Evolutionary conservation across 2,888 invertebrate genomes (phyloP).

Genomic region (Helleia helle): DNA sequence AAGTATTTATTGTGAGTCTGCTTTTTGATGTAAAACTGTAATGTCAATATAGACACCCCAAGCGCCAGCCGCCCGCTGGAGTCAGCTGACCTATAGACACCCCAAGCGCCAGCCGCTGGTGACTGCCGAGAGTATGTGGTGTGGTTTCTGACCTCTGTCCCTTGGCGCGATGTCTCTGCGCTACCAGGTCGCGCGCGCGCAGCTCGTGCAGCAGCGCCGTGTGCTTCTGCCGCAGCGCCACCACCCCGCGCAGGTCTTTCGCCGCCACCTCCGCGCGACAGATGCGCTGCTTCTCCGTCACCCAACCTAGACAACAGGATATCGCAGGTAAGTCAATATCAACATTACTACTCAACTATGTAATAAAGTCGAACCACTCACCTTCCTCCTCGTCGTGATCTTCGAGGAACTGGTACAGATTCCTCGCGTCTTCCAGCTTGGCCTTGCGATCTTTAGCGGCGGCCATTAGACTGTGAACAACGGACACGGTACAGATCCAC

Average conservation of each 20-base stretch:
- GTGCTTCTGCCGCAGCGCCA: conserved; percentile 93
- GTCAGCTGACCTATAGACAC: no score
- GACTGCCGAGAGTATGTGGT: no score
- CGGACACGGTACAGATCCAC: not conserved
- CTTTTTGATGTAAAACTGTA: no score
- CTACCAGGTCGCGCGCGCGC: conserved; percentile 76
- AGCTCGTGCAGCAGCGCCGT: conserved; percentile 93
- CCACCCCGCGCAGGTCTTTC: conserved; percentile 92
- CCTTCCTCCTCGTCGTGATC: conserved; percentile 97
- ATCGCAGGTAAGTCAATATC: no score
- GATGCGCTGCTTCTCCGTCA: conserved; percentile 94
- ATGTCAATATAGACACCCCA: no score
- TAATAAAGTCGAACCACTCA: no score
- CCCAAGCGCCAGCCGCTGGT: no score
- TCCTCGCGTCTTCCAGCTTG: conserved; percentile 91
- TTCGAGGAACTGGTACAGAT: conserved; percentile 95
- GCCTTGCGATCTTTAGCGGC: conserved; percentile 85
- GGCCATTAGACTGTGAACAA: conserved; percentile 71
- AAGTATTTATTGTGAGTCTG: no score
- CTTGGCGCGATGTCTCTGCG: conserved; percentile 55
- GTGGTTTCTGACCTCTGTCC: conserved; percentile 75
- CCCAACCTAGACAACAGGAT: conserved; percentile 85
- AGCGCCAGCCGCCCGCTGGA: no score
- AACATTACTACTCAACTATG: no score
- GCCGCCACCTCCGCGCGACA: conserved; percentile 95